phyloP scores from a whole-genome alignment of 2,797 vertebrate species.

The Podargus strigoides region DNA sequence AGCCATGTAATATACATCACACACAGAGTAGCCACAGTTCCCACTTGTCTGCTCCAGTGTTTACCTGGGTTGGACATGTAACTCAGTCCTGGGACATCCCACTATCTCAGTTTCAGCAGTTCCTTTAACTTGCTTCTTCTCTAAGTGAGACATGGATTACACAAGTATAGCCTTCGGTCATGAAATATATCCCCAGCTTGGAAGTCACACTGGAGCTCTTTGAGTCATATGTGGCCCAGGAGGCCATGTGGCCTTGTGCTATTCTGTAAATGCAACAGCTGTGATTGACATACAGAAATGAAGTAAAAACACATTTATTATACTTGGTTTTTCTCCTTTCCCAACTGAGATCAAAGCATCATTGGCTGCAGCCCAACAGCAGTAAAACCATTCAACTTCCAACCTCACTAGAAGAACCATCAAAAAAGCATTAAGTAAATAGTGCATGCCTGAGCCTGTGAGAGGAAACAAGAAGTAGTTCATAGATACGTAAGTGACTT shows the following conservation, averaged over 20 bases:
- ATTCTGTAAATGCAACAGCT: conserved; percentile 14
- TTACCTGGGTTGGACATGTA: background rate
- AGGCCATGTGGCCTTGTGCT: conserved; percentile 8
- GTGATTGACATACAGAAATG: conserved; percentile 33
- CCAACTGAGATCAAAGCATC: conserved; percentile 1
- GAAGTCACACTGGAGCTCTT: conserved; percentile 22
- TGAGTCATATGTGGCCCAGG: conserved; percentile 15
- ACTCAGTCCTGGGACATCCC: background rate
- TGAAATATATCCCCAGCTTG: background rate
- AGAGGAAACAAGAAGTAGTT: conserved; percentile 53
- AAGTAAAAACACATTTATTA: conserved; percentile 42
- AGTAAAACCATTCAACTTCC: conserved; percentile 45
- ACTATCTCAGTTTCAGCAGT: background rate
- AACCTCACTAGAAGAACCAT: conserved; percentile 41
- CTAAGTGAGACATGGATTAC: background rate
- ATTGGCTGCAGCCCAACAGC: conserved; percentile 31
- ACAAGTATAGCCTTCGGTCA: background rate
- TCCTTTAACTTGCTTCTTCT: background rate
- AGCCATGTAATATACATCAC: background rate
- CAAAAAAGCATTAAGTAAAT: conserved; percentile 51
- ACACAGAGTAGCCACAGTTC: background rate
- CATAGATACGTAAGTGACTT: conserved; percentile 44
- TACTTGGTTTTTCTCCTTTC: background rate
- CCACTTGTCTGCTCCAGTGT: background rate
- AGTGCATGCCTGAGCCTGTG: conserved; percentile 50